Base-by-base conservation (phyloP, 2,888 invertebrate species). In the Priocnemis perturbator region DNA sequence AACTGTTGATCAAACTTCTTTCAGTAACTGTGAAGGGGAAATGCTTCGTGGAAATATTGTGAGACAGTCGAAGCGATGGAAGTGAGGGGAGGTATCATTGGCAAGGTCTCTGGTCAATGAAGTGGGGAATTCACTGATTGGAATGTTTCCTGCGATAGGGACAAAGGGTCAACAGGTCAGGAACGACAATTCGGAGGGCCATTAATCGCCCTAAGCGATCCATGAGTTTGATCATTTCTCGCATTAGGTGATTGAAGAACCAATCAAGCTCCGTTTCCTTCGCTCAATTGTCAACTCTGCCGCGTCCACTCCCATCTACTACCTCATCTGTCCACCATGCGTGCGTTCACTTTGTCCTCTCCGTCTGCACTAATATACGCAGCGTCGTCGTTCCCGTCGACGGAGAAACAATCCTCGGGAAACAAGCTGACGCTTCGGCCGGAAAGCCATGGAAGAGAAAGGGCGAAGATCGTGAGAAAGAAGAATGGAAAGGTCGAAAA, bases 151-250 rank as follows among this genome's bases (percentile, higher is more conserved):
- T 37, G 4, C 7, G 37, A 37, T 37, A 7, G 37, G 37, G 14
- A 37, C 4, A 37, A 37, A 37, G 37, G 37, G 37, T 37, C 37
- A 37, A 37, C 37, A 37, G 37, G 37, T 37, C 37, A 37, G 37
- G 19, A 57, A 37, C 58, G 21, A 64, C 64, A 64, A 64, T 64
- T 58, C 55, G 52, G 37, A 44, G 44, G 50, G 58, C 64, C 58
- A 64, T 64, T 64, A 64, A 52, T 21, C 50, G 50, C 30, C 21
- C 52, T 20, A 26, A n/a, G n/a, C 19, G 60, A 50, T 50, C 50
- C 11, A 19, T 19, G 50, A 50, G 50, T 17, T 50, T 19, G 50
- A 50, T 9, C 50, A 17, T 17, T 50, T 50, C 50, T 50, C 50
- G 17, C 50, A 4, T 50, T 19, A 50, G 19, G 1, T 17, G 17